Percentiles rank a stretch among this genome's conserved stretches.
Conservation (phyloP, 2,113 vertebrate genomes). For the Trichechus manatus region DNA sequence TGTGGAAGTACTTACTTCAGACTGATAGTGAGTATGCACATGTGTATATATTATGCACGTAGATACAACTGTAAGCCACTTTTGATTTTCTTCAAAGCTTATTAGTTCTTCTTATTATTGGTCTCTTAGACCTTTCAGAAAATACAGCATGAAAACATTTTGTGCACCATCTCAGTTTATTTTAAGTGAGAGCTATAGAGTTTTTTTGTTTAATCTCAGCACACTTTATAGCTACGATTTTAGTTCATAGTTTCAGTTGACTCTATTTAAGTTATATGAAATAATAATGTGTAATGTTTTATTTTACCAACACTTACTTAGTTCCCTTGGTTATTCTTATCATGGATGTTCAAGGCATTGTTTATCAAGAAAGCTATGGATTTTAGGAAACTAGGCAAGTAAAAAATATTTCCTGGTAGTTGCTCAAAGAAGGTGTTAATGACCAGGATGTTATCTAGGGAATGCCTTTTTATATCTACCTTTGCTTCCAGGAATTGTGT, state of each 20-base stretch:
- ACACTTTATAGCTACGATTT: neutral
- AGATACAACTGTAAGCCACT: slow-evolving; percentile 47
- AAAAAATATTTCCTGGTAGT: slow-evolving; percentile 55
- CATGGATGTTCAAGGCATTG: slow-evolving; percentile 33
- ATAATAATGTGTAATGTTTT: slow-evolving; percentile 64
- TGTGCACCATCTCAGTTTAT: slow-evolving; percentile 74
- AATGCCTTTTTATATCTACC: slow-evolving; percentile 40
- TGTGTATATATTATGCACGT: neutral
- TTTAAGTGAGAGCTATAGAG: slow-evolving; percentile 63
- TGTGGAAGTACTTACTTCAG: neutral
- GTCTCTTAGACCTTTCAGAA: slow-evolving; percentile 74
- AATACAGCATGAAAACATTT: slow-evolving; percentile 81
- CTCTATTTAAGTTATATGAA: slow-evolving; percentile 55
- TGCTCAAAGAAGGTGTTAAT: slow-evolving; percentile 44
- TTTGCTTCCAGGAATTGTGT: slow-evolving; percentile 28
- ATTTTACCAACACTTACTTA: slow-evolving; percentile 37
- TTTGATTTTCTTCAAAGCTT: slow-evolving; percentile 73
- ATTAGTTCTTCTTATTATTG: slow-evolving; percentile 79
- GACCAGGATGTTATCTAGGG: neutral
- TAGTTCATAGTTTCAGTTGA: slow-evolving; percentile 19
- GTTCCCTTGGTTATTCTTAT: slow-evolving; percentile 37
- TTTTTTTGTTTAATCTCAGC: neutral
- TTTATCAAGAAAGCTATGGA: slow-evolving; percentile 35
- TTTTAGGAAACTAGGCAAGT: slow-evolving; percentile 57
- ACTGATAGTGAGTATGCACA: neutral